Evolutionary conservation across 2,888 invertebrate genomes (phyloP), one percentile per base, ranked within the genome.

Genomic region (Embidobia sp.): DNA sequence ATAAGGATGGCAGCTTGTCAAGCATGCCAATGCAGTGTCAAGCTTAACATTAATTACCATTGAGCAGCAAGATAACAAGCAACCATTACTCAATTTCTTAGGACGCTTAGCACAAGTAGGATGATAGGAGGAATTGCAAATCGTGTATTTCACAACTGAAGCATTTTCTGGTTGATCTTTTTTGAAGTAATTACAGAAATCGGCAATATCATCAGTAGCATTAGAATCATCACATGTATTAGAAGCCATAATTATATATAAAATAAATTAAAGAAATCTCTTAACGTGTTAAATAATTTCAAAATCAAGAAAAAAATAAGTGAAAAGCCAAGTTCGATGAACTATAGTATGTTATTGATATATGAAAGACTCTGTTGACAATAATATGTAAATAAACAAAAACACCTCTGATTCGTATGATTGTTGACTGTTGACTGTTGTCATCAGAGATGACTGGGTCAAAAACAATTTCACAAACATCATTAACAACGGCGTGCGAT

Each of bases 381-480:
- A n/a, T n/a, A n/a, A n/a, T n/a, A n/a, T n/a, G n/a, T n/a, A n/a
- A n/a, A n/a, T n/a, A n/a, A n/a, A n/a, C n/a, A n/a, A n/a, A n/a
- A n/a, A n/a, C n/a, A n/a, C n/a, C n/a, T n/a, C n/a, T n/a, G n/a
- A n/a, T n/a, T n/a, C n/a, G n/a, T n/a, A n/a, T n/a, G n/a, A n/a
- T n/a, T n/a, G n/a, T n/a, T n/a, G n/a, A n/a, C n/a, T n/a, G n/a
- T n/a, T 22, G 22, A 22, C 6, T 4, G 6, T 3, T 66, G 11
- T 79, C 63, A 26, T 79, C 73, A 33, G 79, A 79, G 51, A 79
- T 79, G 66, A 76, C 40, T 5, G 77, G 70, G 51, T 83, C 79
- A 77, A 83, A 78, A 70, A 64, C 77, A 44, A 82, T 80, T 59
- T 82, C 80, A 79, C 79, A 80, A 66, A 82, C 73, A 49, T 82